Evolutionary conservation across 1,140 invertebrate genomes (phyloP).

Genomic region (Trissolcus basalis): DNA sequence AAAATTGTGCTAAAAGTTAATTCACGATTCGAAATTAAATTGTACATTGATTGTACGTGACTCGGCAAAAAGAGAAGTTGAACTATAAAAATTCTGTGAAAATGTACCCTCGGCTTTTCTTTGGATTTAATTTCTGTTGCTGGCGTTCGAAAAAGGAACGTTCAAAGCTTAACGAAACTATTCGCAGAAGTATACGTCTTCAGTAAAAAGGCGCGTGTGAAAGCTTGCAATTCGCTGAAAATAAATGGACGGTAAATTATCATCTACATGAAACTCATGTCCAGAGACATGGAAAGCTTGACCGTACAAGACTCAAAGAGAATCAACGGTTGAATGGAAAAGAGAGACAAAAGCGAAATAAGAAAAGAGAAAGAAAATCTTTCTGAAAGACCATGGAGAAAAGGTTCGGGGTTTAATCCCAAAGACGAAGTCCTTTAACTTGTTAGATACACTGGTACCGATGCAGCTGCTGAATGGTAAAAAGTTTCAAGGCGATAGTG

Average conservation of each 20-base stretch:
- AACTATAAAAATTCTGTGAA: no score
- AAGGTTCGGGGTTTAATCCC: constrained; percentile 43
- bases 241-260: constrained; percentile 57
- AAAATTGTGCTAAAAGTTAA: no score
- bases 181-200: constrained; percentile 32
- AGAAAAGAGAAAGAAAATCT: constrained; percentile 16
- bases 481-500: constrained; percentile 53
- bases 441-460: constrained; percentile 48
- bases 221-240: constrained; percentile 35
- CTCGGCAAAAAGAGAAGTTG: no score
- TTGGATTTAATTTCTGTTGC: constrained; percentile 27
- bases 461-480: constrained; percentile 49
- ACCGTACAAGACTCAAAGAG: constrained; percentile 16
- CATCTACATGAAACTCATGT: constrained; percentile 60
- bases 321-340: neutral
- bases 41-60: no score
- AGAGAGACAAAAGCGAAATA: neutral
- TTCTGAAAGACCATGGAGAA: neutral
- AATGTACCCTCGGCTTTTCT: neutral
- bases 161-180: constrained; percentile 43
- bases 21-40: no score
- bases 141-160: constrained; percentile 1
- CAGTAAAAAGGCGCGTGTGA: constrained; percentile 27
- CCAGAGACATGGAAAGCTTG: constrained; percentile 48
- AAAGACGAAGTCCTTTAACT: constrained; percentile 43